Percentiles rank a stretch among this genome's conserved stretches.
Evolutionary conservation across 2,888 invertebrate species (phyloP).

Genomic region (Conops quadrifasciatus): DNA sequence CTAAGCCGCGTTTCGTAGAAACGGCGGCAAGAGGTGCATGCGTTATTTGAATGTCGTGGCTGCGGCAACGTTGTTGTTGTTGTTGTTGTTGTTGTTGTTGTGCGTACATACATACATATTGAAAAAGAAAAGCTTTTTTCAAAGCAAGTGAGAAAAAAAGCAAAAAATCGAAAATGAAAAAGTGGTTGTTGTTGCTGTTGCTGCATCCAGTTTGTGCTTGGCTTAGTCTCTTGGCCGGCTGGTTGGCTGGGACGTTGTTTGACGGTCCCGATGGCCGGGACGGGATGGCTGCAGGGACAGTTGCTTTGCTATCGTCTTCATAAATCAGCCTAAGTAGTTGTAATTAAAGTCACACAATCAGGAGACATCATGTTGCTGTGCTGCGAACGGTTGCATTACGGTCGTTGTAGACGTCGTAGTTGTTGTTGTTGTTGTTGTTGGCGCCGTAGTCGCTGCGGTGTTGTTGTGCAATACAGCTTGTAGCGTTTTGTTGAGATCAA

Average conservation of each 20-base stretch:
- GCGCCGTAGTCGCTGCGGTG: background rate
- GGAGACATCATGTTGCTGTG: slow-evolving; percentile 28
- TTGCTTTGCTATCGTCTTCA: slow-evolving; percentile 41
- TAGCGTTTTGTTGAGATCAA: slow-evolving; percentile 24
- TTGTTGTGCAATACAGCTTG: slow-evolving; percentile 24
- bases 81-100: slow-evolving; percentile 8
- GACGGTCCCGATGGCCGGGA: no score
- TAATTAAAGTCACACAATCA: slow-evolving; percentile 41
- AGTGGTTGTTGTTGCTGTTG: no score
- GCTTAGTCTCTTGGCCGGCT: background rate
- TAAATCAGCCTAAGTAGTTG: slow-evolving; percentile 43
- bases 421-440: background rate
- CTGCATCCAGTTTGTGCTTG: no score
- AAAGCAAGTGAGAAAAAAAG: background rate
- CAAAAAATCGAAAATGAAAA: background rate
- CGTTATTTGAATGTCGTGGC: background rate
- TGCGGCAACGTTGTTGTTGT: slow-evolving; percentile 7
- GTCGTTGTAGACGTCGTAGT: background rate
- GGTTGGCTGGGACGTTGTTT: background rate
- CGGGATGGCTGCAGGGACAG: background rate
- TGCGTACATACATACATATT: background rate
- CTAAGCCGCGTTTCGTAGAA: no score
- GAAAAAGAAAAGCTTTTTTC: slow-evolving; percentile 4
- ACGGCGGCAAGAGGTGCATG: no score
- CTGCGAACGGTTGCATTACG: background rate